Evolutionary conservation across 2,797 vertebrate genomes (phyloP).

Genomic region (Tangara arthus): DNA sequence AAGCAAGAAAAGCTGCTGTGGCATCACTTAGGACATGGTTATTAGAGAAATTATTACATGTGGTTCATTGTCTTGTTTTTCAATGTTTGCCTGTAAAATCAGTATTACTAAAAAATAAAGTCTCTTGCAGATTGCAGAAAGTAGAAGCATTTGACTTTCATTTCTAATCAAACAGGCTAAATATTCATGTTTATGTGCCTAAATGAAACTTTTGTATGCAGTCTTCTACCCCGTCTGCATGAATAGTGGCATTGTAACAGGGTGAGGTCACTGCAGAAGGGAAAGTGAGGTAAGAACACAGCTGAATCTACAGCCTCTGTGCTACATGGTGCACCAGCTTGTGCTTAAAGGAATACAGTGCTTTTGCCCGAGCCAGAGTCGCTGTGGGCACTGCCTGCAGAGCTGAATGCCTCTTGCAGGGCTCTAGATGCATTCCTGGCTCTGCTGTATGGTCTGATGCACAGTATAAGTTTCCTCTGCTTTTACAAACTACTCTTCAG

Average conservation of each 20-base stretch:
- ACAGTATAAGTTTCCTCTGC: slow-evolving; percentile 50
- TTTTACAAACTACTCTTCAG: slow-evolving; percentile 57
- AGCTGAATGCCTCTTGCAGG: slow-evolving; percentile 45
- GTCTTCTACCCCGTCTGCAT: slow-evolving; percentile 84
- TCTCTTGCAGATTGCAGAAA: neutral
- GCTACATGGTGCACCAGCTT: slow-evolving; percentile 70
- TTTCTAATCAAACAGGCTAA: slow-evolving; percentile 80
- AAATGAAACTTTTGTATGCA: slow-evolving; percentile 91
- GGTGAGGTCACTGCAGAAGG: slow-evolving; percentile 92
- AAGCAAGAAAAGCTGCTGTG: neutral
- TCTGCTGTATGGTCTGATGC: slow-evolving; percentile 55
- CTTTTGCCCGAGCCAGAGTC: neutral
- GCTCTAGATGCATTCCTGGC: slow-evolving; percentile 40
- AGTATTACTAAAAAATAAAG: neutral
- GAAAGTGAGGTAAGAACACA: slow-evolving; percentile 92
- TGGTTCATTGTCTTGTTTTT: neutral
- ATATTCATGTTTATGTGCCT: slow-evolving; percentile 85
- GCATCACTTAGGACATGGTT: neutral
- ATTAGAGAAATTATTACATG: neutral
- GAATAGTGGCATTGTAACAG: slow-evolving; percentile 95
- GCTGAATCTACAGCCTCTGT: slow-evolving; percentile 86
- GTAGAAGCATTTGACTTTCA: slow-evolving; percentile 70
- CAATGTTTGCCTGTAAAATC: slow-evolving; percentile 31
- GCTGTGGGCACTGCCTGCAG: slow-evolving; percentile 11
- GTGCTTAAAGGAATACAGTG: slow-evolving; percentile 71